A percentile compares a stretch with the other conserved stretches of the same genome.
Evolutionary conservation across 2,113 vertebrate species (phyloP).

Genomic region (Marmota monax): DNA sequence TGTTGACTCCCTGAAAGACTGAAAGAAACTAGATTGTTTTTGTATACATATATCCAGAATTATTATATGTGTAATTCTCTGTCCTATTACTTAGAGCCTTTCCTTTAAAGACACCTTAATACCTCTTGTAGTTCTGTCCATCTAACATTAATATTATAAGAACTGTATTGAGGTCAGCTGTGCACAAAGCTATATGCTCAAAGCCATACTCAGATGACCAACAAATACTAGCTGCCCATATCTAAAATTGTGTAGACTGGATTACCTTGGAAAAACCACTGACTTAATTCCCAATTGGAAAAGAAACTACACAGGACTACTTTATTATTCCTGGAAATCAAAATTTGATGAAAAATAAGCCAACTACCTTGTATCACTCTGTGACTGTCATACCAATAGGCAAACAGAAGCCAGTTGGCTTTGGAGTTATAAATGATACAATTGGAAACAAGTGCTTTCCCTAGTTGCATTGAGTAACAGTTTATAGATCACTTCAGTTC

Average conservation of each 20-base stretch:
- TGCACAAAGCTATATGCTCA: not conserved
- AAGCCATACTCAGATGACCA: not conserved
- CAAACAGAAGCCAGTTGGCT: not conserved
- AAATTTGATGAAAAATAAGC: constrained; percentile 11
- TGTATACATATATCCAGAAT: not conserved
- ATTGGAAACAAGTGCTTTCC: not conserved
- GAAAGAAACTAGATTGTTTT: not conserved
- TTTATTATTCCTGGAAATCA: not conserved
- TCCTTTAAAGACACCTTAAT: not conserved
- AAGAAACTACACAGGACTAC: not conserved
- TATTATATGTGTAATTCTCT: not conserved
- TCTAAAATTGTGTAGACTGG: not conserved
- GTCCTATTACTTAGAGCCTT: not conserved
- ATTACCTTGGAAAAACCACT: not conserved
- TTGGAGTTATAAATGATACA: not conserved
- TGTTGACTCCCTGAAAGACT: not conserved
- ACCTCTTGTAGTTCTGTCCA: not conserved
- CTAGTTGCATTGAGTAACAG: not conserved
- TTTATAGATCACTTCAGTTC: not conserved
- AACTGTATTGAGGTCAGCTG: not conserved
- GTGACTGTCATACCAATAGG: not conserved
- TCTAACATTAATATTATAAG: not conserved
- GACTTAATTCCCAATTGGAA: not conserved
- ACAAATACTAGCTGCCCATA: not conserved
- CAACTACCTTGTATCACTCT: not conserved